Conservation (phyloP, 2,888 invertebrate genomes). For the Atrina japonica region DNA sequence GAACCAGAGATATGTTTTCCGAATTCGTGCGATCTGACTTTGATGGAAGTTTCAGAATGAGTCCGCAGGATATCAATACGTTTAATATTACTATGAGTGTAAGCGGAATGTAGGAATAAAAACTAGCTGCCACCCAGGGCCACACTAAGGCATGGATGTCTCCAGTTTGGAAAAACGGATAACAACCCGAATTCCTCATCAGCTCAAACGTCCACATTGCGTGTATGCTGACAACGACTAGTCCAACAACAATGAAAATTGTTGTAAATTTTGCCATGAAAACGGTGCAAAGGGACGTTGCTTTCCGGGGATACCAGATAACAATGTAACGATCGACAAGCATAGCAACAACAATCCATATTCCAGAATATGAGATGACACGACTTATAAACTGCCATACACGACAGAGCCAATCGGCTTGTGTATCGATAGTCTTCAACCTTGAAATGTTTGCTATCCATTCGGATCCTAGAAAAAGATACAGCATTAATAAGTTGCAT, state of each 20-base stretch:
- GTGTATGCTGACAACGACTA: constrained; percentile 73
- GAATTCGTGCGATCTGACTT: constrained; percentile 54
- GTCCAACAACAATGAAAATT: constrained; percentile 67
- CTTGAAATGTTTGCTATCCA: constrained; percentile 71
- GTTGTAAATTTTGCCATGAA: constrained; percentile 73
- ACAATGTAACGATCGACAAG: constrained; percentile 71
- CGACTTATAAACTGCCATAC: constrained; percentile 74
- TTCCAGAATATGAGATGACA: constrained; percentile 68
- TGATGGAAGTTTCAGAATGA: constrained; percentile 53
- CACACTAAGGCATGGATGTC: constrained; percentile 72
- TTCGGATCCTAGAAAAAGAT: constrained; percentile 67
- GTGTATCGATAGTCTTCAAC: constrained; percentile 60
- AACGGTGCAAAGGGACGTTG: constrained; percentile 67
- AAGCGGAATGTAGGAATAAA: constrained; percentile 73
- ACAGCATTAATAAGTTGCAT: constrained; percentile 68
- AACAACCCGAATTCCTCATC: constrained; percentile 65
- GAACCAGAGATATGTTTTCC: constrained; percentile 53
- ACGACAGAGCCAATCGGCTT: constrained; percentile 73
- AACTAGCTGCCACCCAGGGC: constrained; percentile 75
- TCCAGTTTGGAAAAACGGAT: constrained; percentile 56
- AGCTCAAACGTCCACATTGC: constrained; percentile 77
- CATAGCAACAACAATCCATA: constrained; percentile 76
- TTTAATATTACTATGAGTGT: constrained; percentile 64
- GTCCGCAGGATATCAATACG: constrained; percentile 55
- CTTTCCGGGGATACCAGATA: constrained; percentile 66